phyloP scores from a whole-genome alignment of 2,888 invertebrate species.

The Pilophorus perplexus region DNA sequence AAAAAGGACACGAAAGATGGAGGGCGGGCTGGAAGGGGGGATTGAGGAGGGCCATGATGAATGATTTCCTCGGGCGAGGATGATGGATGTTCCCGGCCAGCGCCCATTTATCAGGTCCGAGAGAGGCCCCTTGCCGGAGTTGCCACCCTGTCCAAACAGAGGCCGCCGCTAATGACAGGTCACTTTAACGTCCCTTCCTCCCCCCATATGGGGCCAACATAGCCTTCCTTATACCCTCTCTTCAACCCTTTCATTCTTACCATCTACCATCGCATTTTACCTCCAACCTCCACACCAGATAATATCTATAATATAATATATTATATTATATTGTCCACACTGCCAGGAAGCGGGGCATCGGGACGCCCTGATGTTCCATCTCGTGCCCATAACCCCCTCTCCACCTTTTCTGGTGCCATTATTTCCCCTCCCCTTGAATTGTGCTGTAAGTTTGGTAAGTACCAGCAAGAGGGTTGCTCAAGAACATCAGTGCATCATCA shows the following conservation, averaged over 20 bases:
- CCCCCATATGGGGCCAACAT: too few species aligned
- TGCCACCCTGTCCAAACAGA: slow-evolving; percentile 42
- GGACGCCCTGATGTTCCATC: too few species aligned
- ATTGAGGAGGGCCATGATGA: slow-evolving; percentile 29
- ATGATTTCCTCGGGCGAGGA: slow-evolving; percentile 40
- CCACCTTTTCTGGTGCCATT: too few species aligned
- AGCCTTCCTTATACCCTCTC: too few species aligned
- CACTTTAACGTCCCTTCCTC: slow-evolving; percentile 37
- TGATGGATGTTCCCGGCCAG: slow-evolving; percentile 39
- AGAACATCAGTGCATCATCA: too few species aligned
- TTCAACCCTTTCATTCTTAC: not conserved
- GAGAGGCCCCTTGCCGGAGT: slow-evolving; percentile 16
- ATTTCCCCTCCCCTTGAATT: too few species aligned
- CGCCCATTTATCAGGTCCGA: slow-evolving; percentile 40
- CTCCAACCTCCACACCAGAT: not conserved
- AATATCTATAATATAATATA: too few species aligned
- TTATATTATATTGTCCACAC: too few species aligned
- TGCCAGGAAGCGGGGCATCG: too few species aligned
- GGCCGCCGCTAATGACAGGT: slow-evolving; percentile 42
- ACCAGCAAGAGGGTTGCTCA: too few species aligned
- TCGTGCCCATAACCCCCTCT: too few species aligned
- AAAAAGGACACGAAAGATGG: not conserved
- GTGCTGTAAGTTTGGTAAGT: too few species aligned
- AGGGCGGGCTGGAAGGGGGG: not conserved
- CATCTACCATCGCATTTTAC: not conserved